phyloP scores from a whole-genome alignment of 1,140 invertebrate species.

The Portunus trituberculatus region DNA sequence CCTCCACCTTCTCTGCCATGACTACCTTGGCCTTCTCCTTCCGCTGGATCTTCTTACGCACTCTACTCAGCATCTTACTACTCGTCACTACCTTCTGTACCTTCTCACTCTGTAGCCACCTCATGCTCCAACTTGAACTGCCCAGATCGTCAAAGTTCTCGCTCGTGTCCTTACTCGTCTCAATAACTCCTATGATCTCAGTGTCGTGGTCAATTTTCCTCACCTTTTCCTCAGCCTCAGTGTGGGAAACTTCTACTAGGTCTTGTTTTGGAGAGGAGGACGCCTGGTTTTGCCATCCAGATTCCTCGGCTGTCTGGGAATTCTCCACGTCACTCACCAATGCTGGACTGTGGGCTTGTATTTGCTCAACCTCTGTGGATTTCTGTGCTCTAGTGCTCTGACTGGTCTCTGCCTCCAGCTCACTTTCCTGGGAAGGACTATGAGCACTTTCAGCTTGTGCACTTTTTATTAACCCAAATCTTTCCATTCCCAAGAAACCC shows the following conservation, averaged over 20 bases:
- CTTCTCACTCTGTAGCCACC: slow-evolving; percentile 79
- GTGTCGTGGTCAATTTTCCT: slow-evolving; percentile 59
- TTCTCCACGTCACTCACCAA: neutral
- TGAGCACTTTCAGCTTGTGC: slow-evolving; percentile 45
- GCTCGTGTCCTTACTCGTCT: slow-evolving; percentile 60
- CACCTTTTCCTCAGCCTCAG: neutral
- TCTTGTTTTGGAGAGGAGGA: neutral
- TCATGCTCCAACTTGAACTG: slow-evolving; percentile 79
- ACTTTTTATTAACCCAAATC: slow-evolving; percentile 51
- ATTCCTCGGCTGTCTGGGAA: slow-evolving; percentile 8
- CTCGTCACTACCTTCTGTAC: slow-evolving; percentile 79
- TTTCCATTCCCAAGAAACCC: slow-evolving; percentile 57
- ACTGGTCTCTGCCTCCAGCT: neutral
- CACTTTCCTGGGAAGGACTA: neutral
- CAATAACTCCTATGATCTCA: slow-evolving; percentile 77
- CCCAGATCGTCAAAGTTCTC: slow-evolving; percentile 68
- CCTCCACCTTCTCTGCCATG: slow-evolving; percentile 39
- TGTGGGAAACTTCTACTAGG: slow-evolving; percentile 40
- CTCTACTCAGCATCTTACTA: slow-evolving; percentile 78
- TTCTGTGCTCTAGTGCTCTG: neutral
- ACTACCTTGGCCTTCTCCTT: slow-evolving; percentile 63
- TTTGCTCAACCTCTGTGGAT: slow-evolving; percentile 8
- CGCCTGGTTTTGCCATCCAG: neutral
- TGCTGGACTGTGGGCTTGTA: neutral
- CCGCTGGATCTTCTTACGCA: slow-evolving; percentile 78